Evolutionary conservation across 92 coral and sea anemone genomes (phyloP).

Genomic region (Porites lobata): DNA sequence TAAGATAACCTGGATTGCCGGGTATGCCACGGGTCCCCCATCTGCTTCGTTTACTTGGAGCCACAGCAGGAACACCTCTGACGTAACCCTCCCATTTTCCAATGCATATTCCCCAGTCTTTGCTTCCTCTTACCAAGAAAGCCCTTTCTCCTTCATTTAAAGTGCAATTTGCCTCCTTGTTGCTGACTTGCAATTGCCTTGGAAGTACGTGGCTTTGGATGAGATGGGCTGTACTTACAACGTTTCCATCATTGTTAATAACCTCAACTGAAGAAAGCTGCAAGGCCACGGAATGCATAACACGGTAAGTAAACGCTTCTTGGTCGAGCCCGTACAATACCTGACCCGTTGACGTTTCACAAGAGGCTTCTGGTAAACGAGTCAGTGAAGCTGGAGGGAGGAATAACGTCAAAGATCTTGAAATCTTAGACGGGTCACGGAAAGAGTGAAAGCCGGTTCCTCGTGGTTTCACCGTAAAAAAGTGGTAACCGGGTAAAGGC

Average conservation of each 20-base stretch:
- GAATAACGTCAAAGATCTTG: neutral
- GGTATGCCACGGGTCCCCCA: neutral
- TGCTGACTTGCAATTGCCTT: slow-evolving; percentile 37
- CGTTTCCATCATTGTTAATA: slow-evolving; percentile 59
- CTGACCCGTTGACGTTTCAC: neutral
- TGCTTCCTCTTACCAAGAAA: neutral
- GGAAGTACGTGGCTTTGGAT: slow-evolving; percentile 74
- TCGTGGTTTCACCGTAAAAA: neutral
- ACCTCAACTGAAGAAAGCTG: slow-evolving; percentile 80
- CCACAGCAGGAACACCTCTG: neutral
- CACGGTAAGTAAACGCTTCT: slow-evolving; percentile 53
- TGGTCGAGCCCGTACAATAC: neutral
- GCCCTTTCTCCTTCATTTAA: slow-evolving; percentile 54
- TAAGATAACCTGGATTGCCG: neutral
- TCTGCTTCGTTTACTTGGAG: too few species aligned
- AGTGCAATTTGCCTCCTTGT: slow-evolving; percentile 13
- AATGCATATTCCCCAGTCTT: neutral
- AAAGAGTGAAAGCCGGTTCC: neutral
- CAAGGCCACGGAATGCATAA: slow-evolving; percentile 73
- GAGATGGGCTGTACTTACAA: slow-evolving; percentile 78
- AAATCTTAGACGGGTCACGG: neutral
- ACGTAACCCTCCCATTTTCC: neutral
- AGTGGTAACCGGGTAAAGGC: neutral
- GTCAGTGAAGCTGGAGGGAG: neutral
- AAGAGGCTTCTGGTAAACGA: neutral